These are phyloP conservation scores for Scatophagus argus DNA, from an alignment of 2,113 vertebrate genomes.

Conservation along the genomic window DNA sequence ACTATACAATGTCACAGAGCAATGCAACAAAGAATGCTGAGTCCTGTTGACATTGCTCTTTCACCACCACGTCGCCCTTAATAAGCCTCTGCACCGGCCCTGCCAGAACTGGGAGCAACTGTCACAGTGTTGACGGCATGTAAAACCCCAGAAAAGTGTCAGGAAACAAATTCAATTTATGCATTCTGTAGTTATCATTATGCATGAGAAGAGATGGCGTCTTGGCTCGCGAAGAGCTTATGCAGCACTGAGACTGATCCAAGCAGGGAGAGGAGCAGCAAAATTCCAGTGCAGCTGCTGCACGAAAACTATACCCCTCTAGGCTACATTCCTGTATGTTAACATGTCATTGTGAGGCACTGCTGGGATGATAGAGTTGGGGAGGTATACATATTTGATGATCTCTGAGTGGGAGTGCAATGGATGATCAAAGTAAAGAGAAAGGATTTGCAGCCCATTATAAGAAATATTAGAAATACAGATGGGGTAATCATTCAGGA, in stretches of 20 bases:
- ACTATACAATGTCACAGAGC: not conserved
- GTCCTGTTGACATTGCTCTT: slow-evolving; percentile 34
- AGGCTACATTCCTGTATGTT: slow-evolving; percentile 37
- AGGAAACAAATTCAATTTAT: slow-evolving; percentile 69
- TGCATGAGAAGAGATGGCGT: slow-evolving; percentile 56
- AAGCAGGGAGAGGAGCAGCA: slow-evolving; percentile 33
- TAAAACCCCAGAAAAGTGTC: slow-evolving; percentile 62
- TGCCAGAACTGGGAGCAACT: slow-evolving; percentile 52
- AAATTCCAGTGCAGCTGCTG: slow-evolving; percentile 51
- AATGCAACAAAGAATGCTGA: slow-evolving; percentile 22
- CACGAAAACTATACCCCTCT: slow-evolving; percentile 62
- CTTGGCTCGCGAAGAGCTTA: slow-evolving; percentile 53
- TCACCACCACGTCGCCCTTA: slow-evolving; percentile 39
- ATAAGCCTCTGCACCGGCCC: slow-evolving; percentile 53
- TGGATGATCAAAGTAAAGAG: slow-evolving; percentile 48
- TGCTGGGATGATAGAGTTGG: slow-evolving; percentile 22
- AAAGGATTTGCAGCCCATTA: slow-evolving; percentile 12
- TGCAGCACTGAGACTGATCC: slow-evolving; percentile 56
- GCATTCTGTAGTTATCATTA: slow-evolving; percentile 65
- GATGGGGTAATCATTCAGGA: slow-evolving; percentile 21
- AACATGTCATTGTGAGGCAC: slow-evolving; percentile 34
- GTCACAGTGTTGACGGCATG: slow-evolving; percentile 55
- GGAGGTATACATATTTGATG: slow-evolving; percentile 56
- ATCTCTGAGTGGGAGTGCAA: slow-evolving; percentile 28
- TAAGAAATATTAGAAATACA: slow-evolving; percentile 36